Evolutionary conservation across 92 coral and sea anemone genomes (phyloP).

Genomic region (Phenganax stokvisi): DNA sequence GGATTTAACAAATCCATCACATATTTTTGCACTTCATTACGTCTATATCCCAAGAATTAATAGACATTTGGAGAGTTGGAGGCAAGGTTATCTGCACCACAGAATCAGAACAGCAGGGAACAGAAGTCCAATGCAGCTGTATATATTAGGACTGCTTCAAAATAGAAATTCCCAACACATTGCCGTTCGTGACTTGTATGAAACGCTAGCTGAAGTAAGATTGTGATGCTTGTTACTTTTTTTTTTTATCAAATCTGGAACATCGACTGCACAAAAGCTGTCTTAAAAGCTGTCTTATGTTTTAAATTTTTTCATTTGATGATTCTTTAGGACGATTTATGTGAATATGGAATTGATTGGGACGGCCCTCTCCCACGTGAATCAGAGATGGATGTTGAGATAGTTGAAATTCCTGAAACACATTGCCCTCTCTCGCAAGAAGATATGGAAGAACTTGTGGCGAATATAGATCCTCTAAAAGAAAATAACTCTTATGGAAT

Average conservation of each 20-base stretch:
- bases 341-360: constrained; percentile 20
- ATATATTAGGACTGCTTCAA: constrained; percentile 50
- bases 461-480: constrained; percentile 7
- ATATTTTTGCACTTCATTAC: constrained; percentile 50
- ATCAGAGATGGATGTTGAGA: neutral
- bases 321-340: constrained; percentile 2
- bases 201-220: neutral
- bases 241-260: neutral
- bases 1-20: constrained; percentile 39
- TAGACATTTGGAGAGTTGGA: constrained; percentile 49
- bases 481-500: constrained; percentile 6
- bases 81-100: constrained; percentile 46
- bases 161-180: neutral
- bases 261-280: neutral
- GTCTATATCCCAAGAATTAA: constrained; percentile 57
- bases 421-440: constrained; percentile 2
- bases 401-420: constrained; percentile 9
- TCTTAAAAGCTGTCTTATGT: neutral
- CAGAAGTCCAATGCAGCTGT: constrained; percentile 52
- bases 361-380: constrained; percentile 21
- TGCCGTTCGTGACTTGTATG: constrained; percentile 7
- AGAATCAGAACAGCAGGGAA: constrained; percentile 59
- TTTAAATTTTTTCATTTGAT: neutral
- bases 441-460: neutral
- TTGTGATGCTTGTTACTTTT: neutral